These are phyloP conservation scores for Hystrix cristata DNA, from an alignment of 2,113 vertebrate species.

Conservation along the genomic window DNA sequence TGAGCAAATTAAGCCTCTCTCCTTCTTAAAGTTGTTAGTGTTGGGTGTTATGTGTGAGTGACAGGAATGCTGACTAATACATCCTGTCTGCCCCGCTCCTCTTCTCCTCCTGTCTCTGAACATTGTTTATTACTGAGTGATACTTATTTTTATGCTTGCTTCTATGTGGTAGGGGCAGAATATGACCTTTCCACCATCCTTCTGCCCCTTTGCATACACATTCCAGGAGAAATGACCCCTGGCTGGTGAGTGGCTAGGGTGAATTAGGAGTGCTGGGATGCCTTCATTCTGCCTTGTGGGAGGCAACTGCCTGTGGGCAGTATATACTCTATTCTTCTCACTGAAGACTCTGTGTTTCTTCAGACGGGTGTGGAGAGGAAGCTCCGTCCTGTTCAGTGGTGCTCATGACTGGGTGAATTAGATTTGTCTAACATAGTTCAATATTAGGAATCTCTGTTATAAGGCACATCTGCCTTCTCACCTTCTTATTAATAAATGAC, in stretches of 20 bases:
- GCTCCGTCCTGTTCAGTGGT: neutral
- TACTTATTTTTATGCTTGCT: neutral
- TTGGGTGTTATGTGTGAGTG: neutral
- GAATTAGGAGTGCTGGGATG: neutral
- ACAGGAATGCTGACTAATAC: neutral
- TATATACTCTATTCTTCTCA: neutral
- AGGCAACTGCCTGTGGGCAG: neutral
- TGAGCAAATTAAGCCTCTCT: neutral
- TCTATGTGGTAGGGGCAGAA: neutral
- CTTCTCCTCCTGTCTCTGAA: neutral
- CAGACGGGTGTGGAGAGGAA: neutral
- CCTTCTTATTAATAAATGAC: constrained; percentile 7
- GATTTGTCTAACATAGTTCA: neutral
- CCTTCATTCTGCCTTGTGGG: neutral
- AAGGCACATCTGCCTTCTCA: constrained; percentile 38
- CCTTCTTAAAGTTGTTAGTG: neutral
- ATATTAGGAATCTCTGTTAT: neutral
- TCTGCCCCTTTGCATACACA: neutral
- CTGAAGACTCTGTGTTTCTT: neutral
- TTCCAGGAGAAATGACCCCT: neutral
- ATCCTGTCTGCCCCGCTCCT: neutral
- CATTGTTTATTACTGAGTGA: neutral
- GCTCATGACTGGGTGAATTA: neutral
- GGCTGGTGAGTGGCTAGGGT: neutral
- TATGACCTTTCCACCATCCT: neutral